Base-by-base conservation (phyloP, 2,113 vertebrate genomes). In the Brachyhypopomus gauderio region DNA sequence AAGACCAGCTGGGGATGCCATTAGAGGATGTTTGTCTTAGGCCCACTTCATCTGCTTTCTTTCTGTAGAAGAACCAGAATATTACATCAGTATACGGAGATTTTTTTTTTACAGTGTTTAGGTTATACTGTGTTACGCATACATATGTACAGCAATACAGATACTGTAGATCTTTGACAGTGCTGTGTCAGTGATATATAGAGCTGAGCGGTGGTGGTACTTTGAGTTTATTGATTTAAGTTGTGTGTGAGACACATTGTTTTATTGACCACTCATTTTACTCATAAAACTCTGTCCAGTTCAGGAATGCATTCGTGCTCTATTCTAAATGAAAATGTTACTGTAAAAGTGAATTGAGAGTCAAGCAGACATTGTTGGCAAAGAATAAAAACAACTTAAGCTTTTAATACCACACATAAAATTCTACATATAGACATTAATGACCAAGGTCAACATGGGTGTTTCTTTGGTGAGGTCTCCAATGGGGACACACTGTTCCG, bases 1-100 rank as follows among this genome's bases (percentile, higher is more conserved):
- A 80, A 79, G 77, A 25, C 48, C 87, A 89, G 85, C 88, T 91
- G 89, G 83, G 76, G 80, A 89, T 86, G 9, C 30, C 3, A 83
- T 87, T 79, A 27, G 41, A 62, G 63, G 80, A 82, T 88, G 80
- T 89, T 90, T 88, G 85, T 78, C 70, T 34, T 58, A 23, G 25
- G 70, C 72, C 84, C 72, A 67, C 70, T 83, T 80, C 82, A 72
- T 60, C 14, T 66, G 17, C 56, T 74, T 79, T 85, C 16, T 74
- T 80, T 80, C 52, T 70, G 23, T 56, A 63, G n/a, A 34, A 11
- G 17, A 6, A 58, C 14, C 9, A n/a, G 23, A 12, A 17, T n/a
- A 34, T 8, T 34, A 59, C 4, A 62, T 19, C 52, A 36, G 1
- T 25, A 63, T 45, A 11, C 20, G 60, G 22, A 16, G 30, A 55